A percentile compares a stretch with the other conserved stretches of the same genome.
phyloP scores from a whole-genome alignment of 2,113 vertebrate species.

The Tenrec ecaudatus region DNA sequence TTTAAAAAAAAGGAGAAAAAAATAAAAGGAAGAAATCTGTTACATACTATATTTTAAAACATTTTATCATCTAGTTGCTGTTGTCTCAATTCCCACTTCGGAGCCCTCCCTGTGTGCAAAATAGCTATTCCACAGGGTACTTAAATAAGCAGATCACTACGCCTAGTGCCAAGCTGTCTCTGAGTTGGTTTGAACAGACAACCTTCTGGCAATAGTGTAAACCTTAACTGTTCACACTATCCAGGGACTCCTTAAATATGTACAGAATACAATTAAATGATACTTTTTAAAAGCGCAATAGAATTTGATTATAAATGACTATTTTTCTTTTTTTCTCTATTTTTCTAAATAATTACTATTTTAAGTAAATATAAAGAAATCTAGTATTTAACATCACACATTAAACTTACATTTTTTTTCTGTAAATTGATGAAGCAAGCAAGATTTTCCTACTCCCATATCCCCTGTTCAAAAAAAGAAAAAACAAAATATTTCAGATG shows the following conservation, averaged over 20 bases:
- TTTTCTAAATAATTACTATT: too few relatives aligned
- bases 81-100: neutral
- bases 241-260: neutral
- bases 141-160: neutral
- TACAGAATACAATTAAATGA: constrained; percentile 34
- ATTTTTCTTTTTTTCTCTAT: too few relatives aligned
- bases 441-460: constrained; percentile 99
- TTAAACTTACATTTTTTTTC: constrained; percentile 98
- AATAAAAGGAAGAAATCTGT: neutral
- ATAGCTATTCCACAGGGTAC: neutral
- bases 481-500: constrained; percentile 37
- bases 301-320: neutral
- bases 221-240: neutral
- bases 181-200: neutral
- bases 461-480: constrained; percentile 89
- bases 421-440: constrained; percentile 98
- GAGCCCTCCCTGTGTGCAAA: neutral
- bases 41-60: constrained; percentile 17
- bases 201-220: neutral
- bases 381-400: constrained; percentile 41
- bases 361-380: neutral
- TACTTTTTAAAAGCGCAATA: neutral
- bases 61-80: constrained; percentile 14
- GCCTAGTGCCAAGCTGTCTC: neutral
- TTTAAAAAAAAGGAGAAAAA: too few relatives aligned